Conservation (phyloP, 2,888 invertebrate genomes). For the Holacanthella duospinosa region DNA sequence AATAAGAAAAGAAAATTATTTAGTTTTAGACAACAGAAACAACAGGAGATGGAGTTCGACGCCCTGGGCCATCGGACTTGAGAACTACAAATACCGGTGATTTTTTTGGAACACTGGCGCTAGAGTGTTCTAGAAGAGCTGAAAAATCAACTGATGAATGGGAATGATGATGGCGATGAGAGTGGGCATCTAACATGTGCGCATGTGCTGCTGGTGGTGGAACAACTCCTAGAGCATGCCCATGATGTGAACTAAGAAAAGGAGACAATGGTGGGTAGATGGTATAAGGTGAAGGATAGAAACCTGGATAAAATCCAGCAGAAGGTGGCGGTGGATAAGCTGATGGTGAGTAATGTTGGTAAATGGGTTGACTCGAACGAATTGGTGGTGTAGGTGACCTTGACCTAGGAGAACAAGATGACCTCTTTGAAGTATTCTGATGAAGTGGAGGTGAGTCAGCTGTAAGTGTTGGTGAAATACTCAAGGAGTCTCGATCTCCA, state of each 20-base stretch:
- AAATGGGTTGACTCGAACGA: neutral
- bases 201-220: conserved; percentile 6
- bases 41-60: conserved; percentile 30
- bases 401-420: conserved; percentile 4
- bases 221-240: conserved; percentile 13
- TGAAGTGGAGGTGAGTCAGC: conserved; percentile 11
- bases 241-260: conserved; percentile 20
- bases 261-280: conserved; percentile 22
- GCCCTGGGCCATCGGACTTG: conserved; percentile 19
- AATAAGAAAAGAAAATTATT: no score
- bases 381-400: conserved; percentile 22
- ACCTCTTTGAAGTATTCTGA: conserved; percentile 14
- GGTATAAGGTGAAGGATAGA: conserved; percentile 30
- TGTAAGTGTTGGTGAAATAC: conserved; percentile 1
- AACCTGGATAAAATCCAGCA: conserved; percentile 28
- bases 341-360: conserved; percentile 12
- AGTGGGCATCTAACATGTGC: neutral
- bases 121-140: conserved; percentile 7
- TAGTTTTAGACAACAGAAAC: conserved; percentile 29
- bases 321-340: conserved; percentile 25
- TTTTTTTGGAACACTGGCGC: conserved; percentile 25
- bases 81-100: conserved; percentile 35
- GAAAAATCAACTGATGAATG: conserved; percentile 9
- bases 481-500: conserved; percentile 19
- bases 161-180: conserved; percentile 10